Percentiles rank a stretch among this genome's conserved stretches.
Evolutionary conservation across 2,113 vertebrate genomes (phyloP).

Genomic region (Alexandromys fortis): DNA sequence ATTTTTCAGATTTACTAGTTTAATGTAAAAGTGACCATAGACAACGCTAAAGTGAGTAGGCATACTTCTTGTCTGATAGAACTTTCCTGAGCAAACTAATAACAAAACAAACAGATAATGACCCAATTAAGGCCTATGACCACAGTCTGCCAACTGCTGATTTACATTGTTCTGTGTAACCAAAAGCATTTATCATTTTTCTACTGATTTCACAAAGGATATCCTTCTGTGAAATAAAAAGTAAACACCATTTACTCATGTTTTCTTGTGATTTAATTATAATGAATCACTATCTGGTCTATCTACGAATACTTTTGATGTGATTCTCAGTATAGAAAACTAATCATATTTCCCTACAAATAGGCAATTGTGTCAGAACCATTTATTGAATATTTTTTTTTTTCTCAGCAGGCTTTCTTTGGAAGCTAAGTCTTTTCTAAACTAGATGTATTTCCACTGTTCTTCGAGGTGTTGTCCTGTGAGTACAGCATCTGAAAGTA

Average conservation of each 20-base stretch:
- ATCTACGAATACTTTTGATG: conserved; percentile 21
- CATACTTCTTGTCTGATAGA: not conserved
- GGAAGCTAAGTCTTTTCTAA: conserved; percentile 24
- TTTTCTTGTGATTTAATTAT: not conserved
- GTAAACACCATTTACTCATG: not conserved
- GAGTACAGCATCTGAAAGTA: conserved; percentile 52
- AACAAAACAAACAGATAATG: not conserved
- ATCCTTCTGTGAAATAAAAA: not conserved
- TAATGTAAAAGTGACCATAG: not conserved
- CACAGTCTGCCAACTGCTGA: not conserved
- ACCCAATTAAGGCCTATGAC: not conserved
- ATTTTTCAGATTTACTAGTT: not conserved
- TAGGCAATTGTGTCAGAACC: not conserved
- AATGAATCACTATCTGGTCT: not conserved
- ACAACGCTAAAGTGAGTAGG: not conserved
- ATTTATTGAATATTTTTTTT: conserved; percentile 41
- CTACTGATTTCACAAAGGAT: conserved; percentile 16
- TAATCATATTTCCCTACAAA: conserved; percentile 23
- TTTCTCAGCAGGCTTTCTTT: conserved; percentile 12
- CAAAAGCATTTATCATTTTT: conserved; percentile 1
- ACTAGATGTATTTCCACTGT: not conserved
- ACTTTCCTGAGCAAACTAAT: not conserved
- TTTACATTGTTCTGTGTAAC: conserved; percentile 33
- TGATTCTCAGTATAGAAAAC: not conserved
- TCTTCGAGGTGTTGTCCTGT: conserved; percentile 1